Evolutionary conservation across 2,797 vertebrate genomes (phyloP), one percentile per base, ranked within the genome.

Genomic region (Premnoplex brunnescens): DNA sequence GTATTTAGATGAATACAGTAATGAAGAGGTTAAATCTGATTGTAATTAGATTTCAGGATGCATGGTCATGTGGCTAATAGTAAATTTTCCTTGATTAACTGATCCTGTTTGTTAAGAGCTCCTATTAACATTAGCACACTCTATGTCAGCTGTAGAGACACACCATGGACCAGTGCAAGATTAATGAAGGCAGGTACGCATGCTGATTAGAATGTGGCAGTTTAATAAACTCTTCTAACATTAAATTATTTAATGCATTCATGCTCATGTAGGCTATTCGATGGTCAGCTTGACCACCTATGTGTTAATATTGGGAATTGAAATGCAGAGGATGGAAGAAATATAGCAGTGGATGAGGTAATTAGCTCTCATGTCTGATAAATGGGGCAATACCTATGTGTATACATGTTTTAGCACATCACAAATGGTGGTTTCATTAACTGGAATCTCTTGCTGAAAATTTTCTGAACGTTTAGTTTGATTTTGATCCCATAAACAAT

Each of bases 221-320:
- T 98, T 98, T 99, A 99, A 99, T 99, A 98, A 99, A 98, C 98
- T 98, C 98, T 98, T 98, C 97, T 98, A 97, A 98, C 98, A 98
- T 98, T 99, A 99, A 99, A 99, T 99, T 98, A 98, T 98, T 98
- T 99, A 99, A 99, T 99, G 99, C 98, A 99, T 99, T 99, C 99
- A 99, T 99, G 97, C 98, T 98, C 99, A 99, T 99, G 99, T 98
- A 98, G 98, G 98, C 98, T 98, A 99, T 99, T 99, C 97, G 97
- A 97, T 98, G 98, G 98, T 98, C 98, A 98, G 98, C 98, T 98
- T 98, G 98, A 98, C 98, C 99, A 99, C 97, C 98, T 99, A 98
- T 99, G 98, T 99, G 98, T 98, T 99, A 99, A 99, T 99, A 99
- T 99, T 98, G 98, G 98, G 98, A 98, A 99, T 98, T 99, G 98